Evolutionary conservation across 2,113 vertebrate genomes (phyloP).

Genomic region (Chaetorhynchus papuensis): DNA sequence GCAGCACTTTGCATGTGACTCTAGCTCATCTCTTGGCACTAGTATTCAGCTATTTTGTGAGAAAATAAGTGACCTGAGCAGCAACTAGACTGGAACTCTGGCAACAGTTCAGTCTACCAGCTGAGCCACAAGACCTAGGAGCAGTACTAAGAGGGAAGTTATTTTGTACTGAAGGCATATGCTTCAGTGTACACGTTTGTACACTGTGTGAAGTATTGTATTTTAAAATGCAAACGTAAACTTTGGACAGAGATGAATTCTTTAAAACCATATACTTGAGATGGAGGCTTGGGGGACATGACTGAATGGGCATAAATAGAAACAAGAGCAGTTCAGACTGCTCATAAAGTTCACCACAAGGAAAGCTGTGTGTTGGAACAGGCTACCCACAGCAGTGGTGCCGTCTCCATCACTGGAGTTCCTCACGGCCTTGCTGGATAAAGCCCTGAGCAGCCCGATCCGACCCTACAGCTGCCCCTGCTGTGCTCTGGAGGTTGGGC

Average conservation of each 20-base stretch:
- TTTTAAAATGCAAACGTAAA: not conserved
- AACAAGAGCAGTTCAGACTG: not conserved
- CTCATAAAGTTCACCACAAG: not conserved
- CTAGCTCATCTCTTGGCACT: not conserved
- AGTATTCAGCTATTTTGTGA: not conserved
- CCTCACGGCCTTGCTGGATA: not conserved
- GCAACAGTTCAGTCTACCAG: not conserved
- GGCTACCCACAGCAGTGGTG: not conserved
- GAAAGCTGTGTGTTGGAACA: not conserved
- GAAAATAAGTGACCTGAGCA: not conserved
- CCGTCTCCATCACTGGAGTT: rapidly evolving
- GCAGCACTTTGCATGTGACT: not conserved
- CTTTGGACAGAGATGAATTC: not conserved
- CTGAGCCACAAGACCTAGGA: not conserved
- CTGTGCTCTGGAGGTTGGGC: not conserved
- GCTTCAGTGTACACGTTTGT: not conserved
- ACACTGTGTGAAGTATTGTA: not conserved
- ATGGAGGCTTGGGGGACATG: not conserved
- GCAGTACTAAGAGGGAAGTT: not conserved
- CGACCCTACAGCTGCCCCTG: not conserved
- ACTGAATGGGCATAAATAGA: not conserved
- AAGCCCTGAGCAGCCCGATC: not conserved
- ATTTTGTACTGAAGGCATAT: not conserved
- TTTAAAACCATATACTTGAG: not conserved
- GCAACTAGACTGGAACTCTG: not conserved